These are phyloP conservation scores for Enteromius afrohamiltoni DNA, from an alignment of 2,797 vertebrate species.

Conservation along the genomic window DNA sequence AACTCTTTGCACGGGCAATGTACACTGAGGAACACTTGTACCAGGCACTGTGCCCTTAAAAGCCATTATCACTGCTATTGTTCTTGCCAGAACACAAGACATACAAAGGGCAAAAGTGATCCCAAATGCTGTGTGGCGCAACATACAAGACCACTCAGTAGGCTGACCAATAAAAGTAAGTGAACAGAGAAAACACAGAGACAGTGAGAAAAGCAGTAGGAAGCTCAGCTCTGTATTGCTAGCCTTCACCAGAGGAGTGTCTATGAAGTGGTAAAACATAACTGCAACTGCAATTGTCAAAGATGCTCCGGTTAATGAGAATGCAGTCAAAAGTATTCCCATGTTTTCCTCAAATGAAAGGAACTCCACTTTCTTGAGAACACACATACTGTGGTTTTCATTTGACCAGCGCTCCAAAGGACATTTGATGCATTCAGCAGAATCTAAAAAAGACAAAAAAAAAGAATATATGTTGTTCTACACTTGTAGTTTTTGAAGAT, in stretches of 20 bases:
- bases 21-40: slow-evolving; percentile 69
- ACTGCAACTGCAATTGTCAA: slow-evolving; percentile 67
- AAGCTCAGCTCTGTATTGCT: slow-evolving; percentile 66
- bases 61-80: slow-evolving; percentile 68
- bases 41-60: slow-evolving; percentile 64
- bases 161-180: slow-evolving; percentile 69
- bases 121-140: slow-evolving; percentile 69
- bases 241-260: slow-evolving; percentile 67
- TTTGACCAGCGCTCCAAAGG: slow-evolving; percentile 76
- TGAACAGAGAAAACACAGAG: slow-evolving; percentile 70
- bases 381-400: slow-evolving; percentile 71
- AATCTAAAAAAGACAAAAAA: slow-evolving; percentile 66
- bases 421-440: slow-evolving; percentile 73
- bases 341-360: slow-evolving; percentile 77
- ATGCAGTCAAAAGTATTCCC: slow-evolving; percentile 71
- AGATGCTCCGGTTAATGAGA: slow-evolving; percentile 72
- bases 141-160: slow-evolving; percentile 67
- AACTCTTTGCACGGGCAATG: slow-evolving; percentile 68
- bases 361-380: slow-evolving; percentile 77
- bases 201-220: slow-evolving; percentile 65
- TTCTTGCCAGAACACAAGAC: slow-evolving; percentile 71
- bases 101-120: slow-evolving; percentile 70
- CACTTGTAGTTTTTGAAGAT: neutral
- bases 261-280: slow-evolving; percentile 71
- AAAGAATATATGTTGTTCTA: neutral